Evolutionary conservation across 2,797 vertebrate genomes (phyloP).

Genomic region (Sebastes vulpes): DNA sequence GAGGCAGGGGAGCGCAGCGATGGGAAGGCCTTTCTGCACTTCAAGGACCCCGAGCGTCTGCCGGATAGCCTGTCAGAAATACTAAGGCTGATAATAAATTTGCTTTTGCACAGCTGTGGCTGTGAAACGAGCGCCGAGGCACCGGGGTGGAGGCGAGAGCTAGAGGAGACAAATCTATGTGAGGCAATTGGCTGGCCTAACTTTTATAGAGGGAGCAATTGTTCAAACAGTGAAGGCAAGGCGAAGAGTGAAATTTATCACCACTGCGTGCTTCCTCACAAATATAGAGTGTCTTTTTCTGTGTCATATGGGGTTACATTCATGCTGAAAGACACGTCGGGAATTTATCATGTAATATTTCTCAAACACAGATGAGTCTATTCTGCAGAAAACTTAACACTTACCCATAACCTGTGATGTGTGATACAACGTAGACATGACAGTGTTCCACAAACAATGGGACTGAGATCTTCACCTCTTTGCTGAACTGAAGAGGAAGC

Average conservation of each 20-base stretch:
- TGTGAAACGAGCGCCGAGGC: conserved; percentile 59
- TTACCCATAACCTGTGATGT: background rate
- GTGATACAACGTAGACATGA: background rate
- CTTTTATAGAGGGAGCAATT: conserved; percentile 40
- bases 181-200: conserved; percentile 37
- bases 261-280: background rate
- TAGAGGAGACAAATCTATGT: conserved; percentile 31
- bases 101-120: conserved; percentile 73
- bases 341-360: background rate
- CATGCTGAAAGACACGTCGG: background rate
- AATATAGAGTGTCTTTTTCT: background rate
- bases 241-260: conserved; percentile 16
- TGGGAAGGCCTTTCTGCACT: conserved; percentile 74
- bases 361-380: background rate
- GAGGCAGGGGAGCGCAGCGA: conserved; percentile 61
- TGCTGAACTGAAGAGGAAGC: background rate
- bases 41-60: conserved; percentile 78
- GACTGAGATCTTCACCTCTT: background rate
- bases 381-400: background rate
- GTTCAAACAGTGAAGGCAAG: conserved; percentile 32
- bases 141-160: conserved; percentile 42
- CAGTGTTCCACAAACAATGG: background rate
- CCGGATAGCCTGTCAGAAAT: conserved; percentile 79
- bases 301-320: background rate
- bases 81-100: conserved; percentile 83